These are phyloP conservation scores for Seira ritae DNA, from an alignment of 2,888 invertebrate genomes.

Conservation along the genomic window DNA sequence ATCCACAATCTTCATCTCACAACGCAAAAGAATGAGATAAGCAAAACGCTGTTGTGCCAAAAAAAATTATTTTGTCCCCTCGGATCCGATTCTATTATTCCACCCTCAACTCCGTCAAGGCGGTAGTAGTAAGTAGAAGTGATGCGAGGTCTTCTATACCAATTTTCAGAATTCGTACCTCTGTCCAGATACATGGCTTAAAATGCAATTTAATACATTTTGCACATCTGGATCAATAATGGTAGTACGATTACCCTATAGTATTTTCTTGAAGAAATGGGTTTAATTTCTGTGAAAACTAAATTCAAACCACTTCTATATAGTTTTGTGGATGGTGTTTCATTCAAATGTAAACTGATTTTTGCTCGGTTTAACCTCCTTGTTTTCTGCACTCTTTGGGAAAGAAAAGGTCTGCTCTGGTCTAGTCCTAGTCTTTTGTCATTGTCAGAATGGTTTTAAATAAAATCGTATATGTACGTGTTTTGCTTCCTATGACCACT, in stretches of 20 bases:
- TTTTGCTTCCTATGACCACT: not conserved
- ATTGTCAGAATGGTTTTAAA: not conserved
- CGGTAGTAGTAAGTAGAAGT: too few species aligned
- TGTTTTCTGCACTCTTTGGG: not conserved
- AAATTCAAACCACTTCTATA: too few species aligned
- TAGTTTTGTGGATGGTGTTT: too few species aligned
- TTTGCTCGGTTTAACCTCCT: not conserved
- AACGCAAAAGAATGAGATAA: not conserved
- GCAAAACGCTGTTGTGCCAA: not conserved
- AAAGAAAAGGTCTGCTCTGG: not conserved
- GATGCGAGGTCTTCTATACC: too few species aligned
- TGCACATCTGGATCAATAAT: constrained; percentile 44
- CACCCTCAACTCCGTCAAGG: too few species aligned
- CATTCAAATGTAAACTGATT: not conserved
- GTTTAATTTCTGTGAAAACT: not conserved
- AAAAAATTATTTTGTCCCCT: constrained; percentile 6
- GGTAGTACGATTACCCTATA: not conserved
- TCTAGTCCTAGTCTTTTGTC: not conserved
- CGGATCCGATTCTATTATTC: too few species aligned
- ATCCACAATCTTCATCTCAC: not conserved
- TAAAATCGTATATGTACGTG: not conserved
- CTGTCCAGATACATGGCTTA: not conserved
- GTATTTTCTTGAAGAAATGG: not conserved
- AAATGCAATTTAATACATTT: constrained; percentile 43
- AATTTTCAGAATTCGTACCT: not conserved